Evolutionary conservation across 1,140 invertebrate genomes (phyloP).

Genomic region (Asbolus verrucosus): DNA sequence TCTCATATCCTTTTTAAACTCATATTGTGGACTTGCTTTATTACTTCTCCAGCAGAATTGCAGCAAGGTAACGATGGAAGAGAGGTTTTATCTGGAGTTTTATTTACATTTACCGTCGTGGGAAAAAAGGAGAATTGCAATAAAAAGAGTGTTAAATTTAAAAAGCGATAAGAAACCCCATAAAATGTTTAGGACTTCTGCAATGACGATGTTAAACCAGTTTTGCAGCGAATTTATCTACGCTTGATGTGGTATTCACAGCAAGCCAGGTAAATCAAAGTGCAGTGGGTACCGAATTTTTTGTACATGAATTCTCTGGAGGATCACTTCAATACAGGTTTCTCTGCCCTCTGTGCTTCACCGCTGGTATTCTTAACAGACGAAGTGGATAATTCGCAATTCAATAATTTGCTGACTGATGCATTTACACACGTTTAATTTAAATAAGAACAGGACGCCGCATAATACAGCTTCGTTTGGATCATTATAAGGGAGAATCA

Average conservation of each 20-base stretch:
- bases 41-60: too few species aligned
- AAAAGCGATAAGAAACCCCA: slow-evolving; percentile 19
- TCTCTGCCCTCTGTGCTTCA: slow-evolving; percentile 27
- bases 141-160: slow-evolving; percentile 36
- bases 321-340: slow-evolving; percentile 20
- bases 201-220: slow-evolving; percentile 43
- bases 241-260: slow-evolving; percentile 34
- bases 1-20: slow-evolving; percentile 14
- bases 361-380: slow-evolving; percentile 42
- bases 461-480: neutral
- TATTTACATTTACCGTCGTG: too few species aligned
- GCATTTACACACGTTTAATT: slow-evolving; percentile 37
- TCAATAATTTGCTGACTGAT: slow-evolving; percentile 44
- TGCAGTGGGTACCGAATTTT: slow-evolving; percentile 10
- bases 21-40: slow-evolving; percentile 3
- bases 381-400: slow-evolving; percentile 40
- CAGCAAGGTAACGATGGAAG: too few species aligned
- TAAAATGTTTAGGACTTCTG: slow-evolving; percentile 37
- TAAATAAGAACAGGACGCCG: slow-evolving; percentile 16
- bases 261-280: slow-evolving; percentile 9
- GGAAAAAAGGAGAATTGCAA: slow-evolving; percentile 29
- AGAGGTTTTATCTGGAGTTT: too few species aligned
- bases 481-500: neutral
- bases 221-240: slow-evolving; percentile 35
- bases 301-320: slow-evolving; percentile 42